Conservation (phyloP, 2,797 vertebrate species). For the Mallotus villosus region DNA sequence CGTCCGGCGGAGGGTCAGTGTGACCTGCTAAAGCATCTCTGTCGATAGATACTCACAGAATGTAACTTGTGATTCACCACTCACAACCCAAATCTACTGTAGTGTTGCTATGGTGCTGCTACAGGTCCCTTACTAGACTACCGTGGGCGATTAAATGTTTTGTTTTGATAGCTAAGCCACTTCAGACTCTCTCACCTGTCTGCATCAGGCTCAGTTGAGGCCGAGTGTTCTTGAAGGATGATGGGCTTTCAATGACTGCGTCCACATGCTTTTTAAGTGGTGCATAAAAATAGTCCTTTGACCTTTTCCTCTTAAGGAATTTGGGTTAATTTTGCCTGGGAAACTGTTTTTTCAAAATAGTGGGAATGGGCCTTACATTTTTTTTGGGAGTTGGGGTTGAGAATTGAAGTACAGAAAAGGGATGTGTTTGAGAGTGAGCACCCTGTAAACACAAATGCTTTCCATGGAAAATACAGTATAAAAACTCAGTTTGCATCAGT, state of each 20-base stretch:
- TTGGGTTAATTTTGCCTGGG: background rate
- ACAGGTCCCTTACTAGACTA: no score
- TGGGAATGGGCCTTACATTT: background rate
- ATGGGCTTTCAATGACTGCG: background rate
- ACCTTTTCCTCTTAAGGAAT: background rate
- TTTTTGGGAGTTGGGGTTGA: background rate
- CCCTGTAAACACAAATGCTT: no score
- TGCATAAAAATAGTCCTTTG: conserved; percentile 1
- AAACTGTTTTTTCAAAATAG: background rate
- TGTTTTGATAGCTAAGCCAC: no score
- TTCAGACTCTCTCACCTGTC: no score
- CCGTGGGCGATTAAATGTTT: no score
- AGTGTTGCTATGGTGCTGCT: no score
- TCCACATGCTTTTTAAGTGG: background rate
- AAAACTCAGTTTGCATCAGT: background rate
- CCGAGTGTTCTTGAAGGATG: background rate
- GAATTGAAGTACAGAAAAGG: no score
- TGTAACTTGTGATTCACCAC: no score
- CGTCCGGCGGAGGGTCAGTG: conserved; percentile 46
- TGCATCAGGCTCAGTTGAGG: no score
- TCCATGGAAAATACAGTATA: no score
- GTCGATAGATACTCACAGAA: no score
- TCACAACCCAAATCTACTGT: background rate
- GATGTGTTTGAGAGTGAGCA: no score
- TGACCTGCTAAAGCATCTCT: conserved; percentile 32